A percentile compares a stretch with the other conserved stretches of the same genome.
Conservation (phyloP, 64 coral and sea anemone species). For the Montipora sp. region DNA sequence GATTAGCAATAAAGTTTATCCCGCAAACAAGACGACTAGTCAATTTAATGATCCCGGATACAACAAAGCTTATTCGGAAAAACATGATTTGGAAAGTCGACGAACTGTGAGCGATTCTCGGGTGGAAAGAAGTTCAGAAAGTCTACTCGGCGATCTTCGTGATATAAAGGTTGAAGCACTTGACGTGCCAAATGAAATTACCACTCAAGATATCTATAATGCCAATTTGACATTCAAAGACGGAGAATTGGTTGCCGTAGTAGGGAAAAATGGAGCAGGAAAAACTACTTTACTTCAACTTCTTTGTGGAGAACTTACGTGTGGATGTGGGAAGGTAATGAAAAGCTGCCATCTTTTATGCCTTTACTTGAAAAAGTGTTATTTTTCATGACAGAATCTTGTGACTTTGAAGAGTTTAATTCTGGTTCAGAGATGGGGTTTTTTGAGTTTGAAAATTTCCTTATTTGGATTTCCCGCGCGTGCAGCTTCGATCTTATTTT, state of each 20-base stretch:
- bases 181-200: not conserved
- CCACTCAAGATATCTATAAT: not conserved
- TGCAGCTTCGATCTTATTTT: no score
- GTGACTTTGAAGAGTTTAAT: no score
- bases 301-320: not conserved
- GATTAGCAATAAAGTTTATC: not conserved
- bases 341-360: no score
- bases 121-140: not conserved
- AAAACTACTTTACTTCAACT: constrained; percentile 4
- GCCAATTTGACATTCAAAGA: constrained; percentile 14
- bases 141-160: not conserved
- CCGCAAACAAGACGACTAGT: not conserved
- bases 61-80: not conserved
- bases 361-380: no score
- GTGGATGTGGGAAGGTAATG: constrained; percentile 32
- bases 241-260: constrained; percentile 9
- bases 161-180: not conserved
- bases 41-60: not conserved
- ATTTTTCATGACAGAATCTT: no score
- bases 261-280: constrained; percentile 24
- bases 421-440: no score
- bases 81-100: not conserved
- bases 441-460: no score
- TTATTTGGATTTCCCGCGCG: no score
- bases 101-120: not conserved